Conservation (phyloP, 2,888 invertebrate species). For the Gastracanthus pulcherrimus region DNA sequence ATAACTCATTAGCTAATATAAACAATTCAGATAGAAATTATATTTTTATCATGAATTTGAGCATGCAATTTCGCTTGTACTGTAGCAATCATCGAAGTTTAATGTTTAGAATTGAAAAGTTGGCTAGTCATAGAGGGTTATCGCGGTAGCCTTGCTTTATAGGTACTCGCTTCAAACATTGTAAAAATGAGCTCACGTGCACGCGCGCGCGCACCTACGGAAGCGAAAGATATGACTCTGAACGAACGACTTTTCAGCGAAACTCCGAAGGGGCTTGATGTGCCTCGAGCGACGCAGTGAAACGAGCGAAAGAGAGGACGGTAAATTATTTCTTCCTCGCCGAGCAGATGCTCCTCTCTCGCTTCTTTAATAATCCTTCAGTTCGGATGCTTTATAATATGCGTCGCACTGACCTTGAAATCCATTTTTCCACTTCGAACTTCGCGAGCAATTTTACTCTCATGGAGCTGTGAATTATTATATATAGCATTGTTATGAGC, state of each 20-base stretch:
- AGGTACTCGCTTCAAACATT: background rate
- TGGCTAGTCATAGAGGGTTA: background rate
- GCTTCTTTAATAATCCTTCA: slow-evolving; percentile 37
- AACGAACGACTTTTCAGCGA: slow-evolving; percentile 43
- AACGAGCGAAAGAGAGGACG: slow-evolving; percentile 34
- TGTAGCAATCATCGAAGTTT: background rate
- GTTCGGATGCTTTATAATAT: slow-evolving; percentile 23
- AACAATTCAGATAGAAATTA: background rate
- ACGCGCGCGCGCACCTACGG: background rate
- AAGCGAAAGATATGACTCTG: slow-evolving; percentile 5
- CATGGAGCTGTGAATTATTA: background rate
- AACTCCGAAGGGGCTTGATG: background rate
- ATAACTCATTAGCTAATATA: too few relatives aligned
- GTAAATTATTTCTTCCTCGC: slow-evolving; percentile 43
- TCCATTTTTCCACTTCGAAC: slow-evolving; percentile 54
- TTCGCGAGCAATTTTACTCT: slow-evolving; percentile 48
- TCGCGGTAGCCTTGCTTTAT: background rate
- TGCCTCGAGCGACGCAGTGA: background rate
- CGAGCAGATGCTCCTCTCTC: slow-evolving; percentile 49
- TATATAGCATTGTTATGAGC: background rate
- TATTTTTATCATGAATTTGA: background rate
- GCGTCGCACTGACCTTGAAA: slow-evolving; percentile 48
- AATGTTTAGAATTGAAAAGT: background rate
- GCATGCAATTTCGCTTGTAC: background rate
- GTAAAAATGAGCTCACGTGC: slow-evolving; percentile 1